A percentile compares a stretch with the other conserved stretches of the same genome.
Evolutionary conservation across 1,140 invertebrate species (phyloP).

Genomic region (Oryctes rhinoceros): DNA sequence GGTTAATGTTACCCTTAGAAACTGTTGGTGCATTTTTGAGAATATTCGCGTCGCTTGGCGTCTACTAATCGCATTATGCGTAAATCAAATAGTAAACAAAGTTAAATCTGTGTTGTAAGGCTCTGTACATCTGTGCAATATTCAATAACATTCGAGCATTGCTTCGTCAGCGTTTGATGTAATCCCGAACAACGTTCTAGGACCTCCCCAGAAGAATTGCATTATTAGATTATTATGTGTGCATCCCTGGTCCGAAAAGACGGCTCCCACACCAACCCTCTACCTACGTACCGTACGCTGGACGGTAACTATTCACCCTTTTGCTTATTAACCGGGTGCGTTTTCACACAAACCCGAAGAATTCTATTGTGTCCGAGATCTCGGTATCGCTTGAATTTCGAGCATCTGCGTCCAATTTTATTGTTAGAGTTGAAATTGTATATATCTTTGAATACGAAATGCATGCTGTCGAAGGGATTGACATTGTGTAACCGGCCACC

Average conservation of each 20-base stretch:
- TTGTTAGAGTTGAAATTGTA: not conserved
- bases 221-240: conserved; percentile 20
- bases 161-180: conserved; percentile 20
- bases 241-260: not conserved
- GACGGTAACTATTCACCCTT: conserved; percentile 7
- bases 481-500: not conserved
- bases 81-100: not conserved
- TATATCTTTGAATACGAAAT: conserved; percentile 2
- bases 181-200: not conserved
- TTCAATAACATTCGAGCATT: not conserved
- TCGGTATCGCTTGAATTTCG: not conserved
- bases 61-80: too few species aligned
- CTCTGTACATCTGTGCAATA: conserved; percentile 1
- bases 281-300: not conserved
- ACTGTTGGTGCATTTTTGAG: too few species aligned
- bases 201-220: not conserved
- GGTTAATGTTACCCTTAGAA: too few species aligned
- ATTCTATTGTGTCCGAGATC: not conserved
- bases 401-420: conserved; percentile 9
- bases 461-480: not conserved
- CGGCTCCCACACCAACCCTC: not conserved
- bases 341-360: conserved; percentile 14
- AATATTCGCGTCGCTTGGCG: too few species aligned
- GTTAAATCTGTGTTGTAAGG: not conserved
- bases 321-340: conserved; percentile 20